Percentiles rank a stretch among this genome's conserved stretches.
phyloP scores from a whole-genome alignment of 2,888 invertebrate genomes.

The Pardosa pseudoannulata region DNA sequence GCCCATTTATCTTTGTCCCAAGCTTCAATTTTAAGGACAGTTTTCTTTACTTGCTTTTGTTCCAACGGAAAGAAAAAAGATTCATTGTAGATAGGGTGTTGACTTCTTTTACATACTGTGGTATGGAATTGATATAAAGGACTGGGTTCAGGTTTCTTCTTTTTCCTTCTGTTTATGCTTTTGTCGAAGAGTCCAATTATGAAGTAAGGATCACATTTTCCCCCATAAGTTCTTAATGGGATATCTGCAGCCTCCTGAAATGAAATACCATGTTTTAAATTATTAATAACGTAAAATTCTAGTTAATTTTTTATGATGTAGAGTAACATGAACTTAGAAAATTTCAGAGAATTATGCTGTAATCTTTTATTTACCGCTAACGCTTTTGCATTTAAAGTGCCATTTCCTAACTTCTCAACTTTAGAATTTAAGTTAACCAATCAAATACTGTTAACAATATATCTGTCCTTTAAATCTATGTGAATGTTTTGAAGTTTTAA shows the following conservation, averaged over 20 bases:
- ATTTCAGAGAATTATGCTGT: too few relatives aligned
- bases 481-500: too few relatives aligned
- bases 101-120: conserved; percentile 37
- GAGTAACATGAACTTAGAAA: too few relatives aligned
- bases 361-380: too few relatives aligned
- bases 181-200: conserved; percentile 32
- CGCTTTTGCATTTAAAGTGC: too few relatives aligned
- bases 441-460: too few relatives aligned
- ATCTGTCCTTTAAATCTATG: too few relatives aligned
- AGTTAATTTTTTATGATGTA: too few relatives aligned
- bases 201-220: conserved; percentile 56
- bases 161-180: conserved; percentile 25
- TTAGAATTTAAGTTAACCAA: too few relatives aligned
- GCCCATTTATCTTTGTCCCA: conserved; percentile 61
- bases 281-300: too few relatives aligned
- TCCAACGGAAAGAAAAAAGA: conserved; percentile 53
- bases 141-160: neutral
- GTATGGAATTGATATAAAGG: conserved; percentile 38
- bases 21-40: conserved; percentile 43
- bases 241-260: conserved; percentile 56
- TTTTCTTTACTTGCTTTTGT: conserved; percentile 38
- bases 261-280: too few relatives aligned
- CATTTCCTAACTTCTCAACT: too few relatives aligned
- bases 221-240: conserved; percentile 35
- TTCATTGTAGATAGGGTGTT: conserved; percentile 58